Evolutionary conservation across 1,140 invertebrate genomes (phyloP).

Genomic region (Drosophila kepulauana): DNA sequence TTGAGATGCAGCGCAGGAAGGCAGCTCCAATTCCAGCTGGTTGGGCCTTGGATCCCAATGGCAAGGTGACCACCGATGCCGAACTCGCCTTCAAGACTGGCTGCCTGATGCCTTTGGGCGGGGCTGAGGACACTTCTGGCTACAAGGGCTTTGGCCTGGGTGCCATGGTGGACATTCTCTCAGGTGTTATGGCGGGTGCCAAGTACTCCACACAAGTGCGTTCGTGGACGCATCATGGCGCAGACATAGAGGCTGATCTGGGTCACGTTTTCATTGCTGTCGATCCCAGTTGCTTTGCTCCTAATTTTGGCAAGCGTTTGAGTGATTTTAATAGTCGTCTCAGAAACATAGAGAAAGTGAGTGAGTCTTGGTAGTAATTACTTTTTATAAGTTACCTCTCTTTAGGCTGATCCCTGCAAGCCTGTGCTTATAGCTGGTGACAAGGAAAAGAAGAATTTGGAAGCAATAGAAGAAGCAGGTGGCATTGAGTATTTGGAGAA

Average conservation of each 20-base stretch:
- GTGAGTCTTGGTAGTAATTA: no score
- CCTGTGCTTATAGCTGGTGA: no score
- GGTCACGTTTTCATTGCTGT: slow-evolving; percentile 97
- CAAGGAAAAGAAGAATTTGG: no score
- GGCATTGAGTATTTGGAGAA: slow-evolving; percentile 92
- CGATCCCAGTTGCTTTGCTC: slow-evolving; percentile 93
- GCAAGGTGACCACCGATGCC: slow-evolving; percentile 89
- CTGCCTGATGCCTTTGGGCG: slow-evolving; percentile 94
- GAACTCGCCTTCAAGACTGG: slow-evolving; percentile 88
- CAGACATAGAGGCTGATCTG: slow-evolving; percentile 89
- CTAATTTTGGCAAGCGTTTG: slow-evolving; percentile 92
- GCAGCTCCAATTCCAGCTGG: slow-evolving; percentile 90
- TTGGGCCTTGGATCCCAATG: slow-evolving; percentile 93
- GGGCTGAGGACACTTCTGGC: slow-evolving; percentile 91
- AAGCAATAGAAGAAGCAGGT: slow-evolving; percentile 86
- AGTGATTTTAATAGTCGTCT: slow-evolving; percentile 84
- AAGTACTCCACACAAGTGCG: slow-evolving; percentile 87
- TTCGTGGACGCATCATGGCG: slow-evolving; percentile 89
- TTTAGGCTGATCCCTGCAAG: no score
- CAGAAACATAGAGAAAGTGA: no score
- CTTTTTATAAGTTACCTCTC: no score
- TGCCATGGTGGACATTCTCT: slow-evolving; percentile 94
- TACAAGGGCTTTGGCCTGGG: slow-evolving; percentile 97
- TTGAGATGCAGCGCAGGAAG: slow-evolving; percentile 93
- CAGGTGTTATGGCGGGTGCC: slow-evolving; percentile 89